Evolutionary conservation across 2,113 vertebrate species (phyloP).

Genomic region (Candoia aspera): DNA sequence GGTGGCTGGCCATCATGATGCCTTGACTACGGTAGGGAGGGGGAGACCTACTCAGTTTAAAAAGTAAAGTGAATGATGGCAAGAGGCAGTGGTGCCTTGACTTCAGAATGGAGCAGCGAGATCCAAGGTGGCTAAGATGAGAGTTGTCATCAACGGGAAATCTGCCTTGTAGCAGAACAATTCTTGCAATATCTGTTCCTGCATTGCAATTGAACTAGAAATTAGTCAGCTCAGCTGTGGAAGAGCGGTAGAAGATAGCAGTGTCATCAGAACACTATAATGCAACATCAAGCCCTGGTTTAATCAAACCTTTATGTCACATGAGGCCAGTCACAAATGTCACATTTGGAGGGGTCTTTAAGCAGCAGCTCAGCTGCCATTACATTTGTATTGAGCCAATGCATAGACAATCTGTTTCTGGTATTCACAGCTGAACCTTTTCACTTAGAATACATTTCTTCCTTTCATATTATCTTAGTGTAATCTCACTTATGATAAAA

Average conservation of each 20-base stretch:
- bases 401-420: not conserved
- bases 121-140: not conserved
- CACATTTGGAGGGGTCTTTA: not conserved
- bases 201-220: not conserved
- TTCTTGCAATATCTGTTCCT: not conserved
- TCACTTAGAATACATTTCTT: not conserved
- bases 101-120: not conserved
- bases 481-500: not conserved
- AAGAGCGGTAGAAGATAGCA: not conserved
- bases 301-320: not conserved
- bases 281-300: not conserved
- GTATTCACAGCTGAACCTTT: slow-evolving; percentile 4
- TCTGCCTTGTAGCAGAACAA: not conserved
- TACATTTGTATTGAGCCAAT: not conserved
- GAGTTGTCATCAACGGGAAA: not conserved
- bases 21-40: not conserved
- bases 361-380: not conserved
- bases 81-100: not conserved
- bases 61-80: not conserved
- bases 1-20: not conserved
- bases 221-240: not conserved
- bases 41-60: not conserved
- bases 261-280: not conserved
- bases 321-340: not conserved
- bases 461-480: not conserved